A percentile compares a stretch with the other conserved stretches of the same genome.
phyloP scores from a whole-genome alignment of 2,888 invertebrate genomes.

The Sisyra nigra region DNA sequence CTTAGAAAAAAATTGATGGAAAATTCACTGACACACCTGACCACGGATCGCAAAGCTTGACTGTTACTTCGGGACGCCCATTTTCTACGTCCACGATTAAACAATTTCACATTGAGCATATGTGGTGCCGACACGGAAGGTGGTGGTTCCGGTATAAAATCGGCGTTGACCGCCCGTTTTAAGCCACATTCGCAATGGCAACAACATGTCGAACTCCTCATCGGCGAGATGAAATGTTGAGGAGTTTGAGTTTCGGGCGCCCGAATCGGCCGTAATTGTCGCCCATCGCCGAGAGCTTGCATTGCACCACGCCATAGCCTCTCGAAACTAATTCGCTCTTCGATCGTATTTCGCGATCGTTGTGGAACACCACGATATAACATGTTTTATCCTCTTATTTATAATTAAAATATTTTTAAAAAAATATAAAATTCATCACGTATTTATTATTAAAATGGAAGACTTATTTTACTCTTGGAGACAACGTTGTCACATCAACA shows the following conservation, averaged over 20 bases:
- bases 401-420: conserved; percentile 20
- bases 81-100: conserved; percentile 28
- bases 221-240: conserved; percentile 13
- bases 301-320: conserved; percentile 48
- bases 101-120: conserved; percentile 14
- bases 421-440: conserved; percentile 29
- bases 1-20: neutral
- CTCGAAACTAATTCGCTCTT: conserved; percentile 52
- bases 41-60: conserved; percentile 45
- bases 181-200: conserved; percentile 32
- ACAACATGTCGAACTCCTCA: conserved; percentile 23
- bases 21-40: conserved; percentile 34
- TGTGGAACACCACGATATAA: conserved; percentile 23
- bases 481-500: neutral
- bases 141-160: conserved; percentile 18
- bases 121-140: conserved; percentile 9
- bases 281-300: conserved; percentile 23
- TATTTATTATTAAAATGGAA: conserved; percentile 10
- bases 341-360: conserved; percentile 28
- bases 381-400: conserved; percentile 10
- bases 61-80: conserved; percentile 29
- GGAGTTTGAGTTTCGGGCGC: neutral
- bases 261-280: conserved; percentile 10
- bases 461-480: conserved; percentile 9
- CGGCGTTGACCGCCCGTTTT: conserved; percentile 26